Conservation (phyloP, 2,113 vertebrate species). For the Megalops atlanticus region DNA sequence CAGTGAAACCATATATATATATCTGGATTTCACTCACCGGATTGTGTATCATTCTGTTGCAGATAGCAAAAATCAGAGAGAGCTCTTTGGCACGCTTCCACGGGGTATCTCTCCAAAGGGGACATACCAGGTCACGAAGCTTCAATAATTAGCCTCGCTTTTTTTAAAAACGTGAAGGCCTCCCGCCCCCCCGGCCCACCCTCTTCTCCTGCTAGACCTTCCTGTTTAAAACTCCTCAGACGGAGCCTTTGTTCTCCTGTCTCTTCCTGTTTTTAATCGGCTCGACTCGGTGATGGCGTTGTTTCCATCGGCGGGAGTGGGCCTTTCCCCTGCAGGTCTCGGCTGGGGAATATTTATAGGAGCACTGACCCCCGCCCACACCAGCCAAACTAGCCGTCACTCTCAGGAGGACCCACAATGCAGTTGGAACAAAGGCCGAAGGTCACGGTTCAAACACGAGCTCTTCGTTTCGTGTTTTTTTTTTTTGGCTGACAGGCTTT, state of each 20-base stretch:
- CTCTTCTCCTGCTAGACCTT: not conserved
- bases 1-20: not conserved
- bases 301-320: slow-evolving; percentile 15
- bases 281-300: not conserved
- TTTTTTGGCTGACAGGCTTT: not conserved
- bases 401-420: not conserved
- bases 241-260: not conserved
- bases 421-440: not conserved
- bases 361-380: not conserved
- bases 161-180: not conserved
- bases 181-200: not conserved
- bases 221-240: slow-evolving; percentile 19
- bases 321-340: not conserved
- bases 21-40: not conserved
- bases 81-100: slow-evolving; percentile 6
- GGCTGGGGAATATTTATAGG: not conserved
- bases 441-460: not conserved
- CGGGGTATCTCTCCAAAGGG: not conserved
- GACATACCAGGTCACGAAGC: slow-evolving; percentile 15
- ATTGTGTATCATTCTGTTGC: not conserved
- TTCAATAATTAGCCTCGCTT: not conserved
- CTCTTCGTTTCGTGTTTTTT: not conserved
- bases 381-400: not conserved
- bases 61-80: not conserved
- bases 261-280: slow-evolving; percentile 18